Base-by-base conservation (phyloP, 2,797 vertebrate species). In the Acanthurus tractus region DNA sequence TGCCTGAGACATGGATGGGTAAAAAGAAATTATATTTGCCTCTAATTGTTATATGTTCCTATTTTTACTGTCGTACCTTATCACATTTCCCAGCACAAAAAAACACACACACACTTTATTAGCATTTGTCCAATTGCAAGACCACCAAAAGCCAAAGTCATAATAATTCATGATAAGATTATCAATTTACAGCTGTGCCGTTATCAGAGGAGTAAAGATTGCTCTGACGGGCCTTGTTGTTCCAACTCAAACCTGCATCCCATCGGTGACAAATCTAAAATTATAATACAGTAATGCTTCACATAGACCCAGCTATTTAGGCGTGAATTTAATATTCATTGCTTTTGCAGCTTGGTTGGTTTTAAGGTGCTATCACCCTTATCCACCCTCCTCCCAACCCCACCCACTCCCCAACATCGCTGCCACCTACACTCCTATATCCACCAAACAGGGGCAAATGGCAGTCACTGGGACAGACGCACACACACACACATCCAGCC, bases 291-390 rank as follows among this genome's bases (percentile, higher is more conserved):
- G 92, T 92, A 91, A 94, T 94, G 93, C 92, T 87, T 93, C 93
- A 93, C 93, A 93, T 93, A 90, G 93, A 94, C 92, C 92, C 86
- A 90, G 93, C 93, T 95, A 94, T 95, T 95, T 95, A 94, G 93
- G 90, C 91, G 88, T 89, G 92, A 92, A 94, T 95, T 95, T 95
- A 95, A 95, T 95, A 95, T 95, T 95, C 94, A 95, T 95, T 94
- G 94, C 93, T 96, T 96, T 94, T 95, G 93, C 91, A 94, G 94
- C 92, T 94, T 94, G 93, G 94, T 94, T 94, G 94, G 92, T 94
- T 95, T 96, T 94, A 94, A 93, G 94, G 94, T 92, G 93, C 92
- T 94, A 92, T 95, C 91, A 91, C 86, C 91, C 92, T 92, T 89
- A 93, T 94, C 93, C 91, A 90, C 93, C 93, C 92, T 91, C 91